Conservation (phyloP, 2,797 vertebrate genomes). For the Peromyscus melanophrys region DNA sequence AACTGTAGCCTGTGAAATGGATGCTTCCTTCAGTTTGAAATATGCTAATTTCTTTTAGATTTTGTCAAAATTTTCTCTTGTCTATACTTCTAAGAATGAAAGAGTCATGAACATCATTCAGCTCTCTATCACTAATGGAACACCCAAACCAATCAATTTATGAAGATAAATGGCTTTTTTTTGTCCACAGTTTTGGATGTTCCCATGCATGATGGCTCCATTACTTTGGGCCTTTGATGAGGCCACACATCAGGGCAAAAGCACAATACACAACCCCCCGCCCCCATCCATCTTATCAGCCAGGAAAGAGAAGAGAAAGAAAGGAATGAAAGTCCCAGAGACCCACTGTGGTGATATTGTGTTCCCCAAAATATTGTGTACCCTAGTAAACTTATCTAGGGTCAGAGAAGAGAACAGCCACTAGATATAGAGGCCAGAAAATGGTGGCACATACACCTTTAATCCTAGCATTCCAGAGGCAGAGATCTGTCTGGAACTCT, state of each 20-base stretch:
- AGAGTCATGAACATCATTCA: not conserved
- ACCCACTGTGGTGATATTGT: too few relatives aligned
- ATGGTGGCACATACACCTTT: too few relatives aligned
- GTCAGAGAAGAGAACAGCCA: too few relatives aligned
- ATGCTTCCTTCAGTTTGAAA: not conserved
- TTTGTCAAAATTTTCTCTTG: not conserved
- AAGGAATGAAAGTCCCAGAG: not conserved
- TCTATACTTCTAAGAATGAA: not conserved
- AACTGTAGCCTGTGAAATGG: not conserved
- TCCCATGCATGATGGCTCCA: not conserved
- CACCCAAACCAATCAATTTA: not conserved
- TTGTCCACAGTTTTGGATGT: not conserved
- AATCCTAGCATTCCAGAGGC: too few relatives aligned
- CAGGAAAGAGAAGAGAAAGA: too few relatives aligned
- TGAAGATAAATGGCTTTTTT: not conserved
- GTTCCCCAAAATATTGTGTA: too few relatives aligned
- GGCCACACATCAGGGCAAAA: not conserved
- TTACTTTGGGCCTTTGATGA: not conserved
- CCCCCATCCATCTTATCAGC: not conserved
- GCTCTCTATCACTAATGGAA: not conserved
- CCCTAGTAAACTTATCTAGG: too few relatives aligned
- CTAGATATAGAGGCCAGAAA: too few relatives aligned
- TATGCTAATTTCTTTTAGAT: not conserved
- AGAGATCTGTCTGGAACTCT: too few relatives aligned
- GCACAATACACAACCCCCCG: not conserved